Percentiles rank a stretch among this genome's conserved stretches.
Evolutionary conservation across 2,888 invertebrate species (phyloP).

Genomic region (Bimastos eiseni): DNA sequence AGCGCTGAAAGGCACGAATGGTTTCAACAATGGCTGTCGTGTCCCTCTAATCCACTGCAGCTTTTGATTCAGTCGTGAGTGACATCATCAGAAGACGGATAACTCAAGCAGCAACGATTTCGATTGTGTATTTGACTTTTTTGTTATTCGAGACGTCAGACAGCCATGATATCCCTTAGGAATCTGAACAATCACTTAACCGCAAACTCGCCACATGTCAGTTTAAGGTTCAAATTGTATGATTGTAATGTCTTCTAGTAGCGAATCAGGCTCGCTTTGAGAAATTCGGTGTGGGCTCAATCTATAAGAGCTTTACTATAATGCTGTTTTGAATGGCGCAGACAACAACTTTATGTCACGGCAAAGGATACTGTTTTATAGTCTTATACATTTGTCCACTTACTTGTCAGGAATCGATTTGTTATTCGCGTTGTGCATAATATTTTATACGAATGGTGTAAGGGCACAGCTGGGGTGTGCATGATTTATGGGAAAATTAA

Average conservation of each 20-base stretch:
- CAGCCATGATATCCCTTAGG: neutral
- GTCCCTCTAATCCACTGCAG: neutral
- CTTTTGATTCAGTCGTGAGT: neutral
- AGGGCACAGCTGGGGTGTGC: no score
- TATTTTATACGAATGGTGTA: neutral
- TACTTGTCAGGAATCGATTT: neutral
- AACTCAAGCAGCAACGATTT: neutral
- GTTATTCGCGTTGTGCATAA: neutral
- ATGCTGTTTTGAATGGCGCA: neutral
- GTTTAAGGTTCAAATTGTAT: neutral
- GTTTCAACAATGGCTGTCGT: neutral
- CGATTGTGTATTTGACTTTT: neutral
- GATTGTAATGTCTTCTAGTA: neutral
- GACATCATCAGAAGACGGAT: neutral
- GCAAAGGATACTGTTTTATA: neutral
- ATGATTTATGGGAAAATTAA: neutral
- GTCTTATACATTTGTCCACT: neutral
- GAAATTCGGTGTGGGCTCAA: neutral
- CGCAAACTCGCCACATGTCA: neutral
- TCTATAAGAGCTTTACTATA: neutral
- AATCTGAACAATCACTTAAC: neutral
- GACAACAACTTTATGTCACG: neutral
- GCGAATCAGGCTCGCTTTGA: neutral
- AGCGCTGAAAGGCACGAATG: neutral
- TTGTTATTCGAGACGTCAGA: neutral